These are phyloP conservation scores for Tetropium fuscum DNA, from an alignment of 2,888 invertebrate genomes.

Conservation along the genomic window DNA sequence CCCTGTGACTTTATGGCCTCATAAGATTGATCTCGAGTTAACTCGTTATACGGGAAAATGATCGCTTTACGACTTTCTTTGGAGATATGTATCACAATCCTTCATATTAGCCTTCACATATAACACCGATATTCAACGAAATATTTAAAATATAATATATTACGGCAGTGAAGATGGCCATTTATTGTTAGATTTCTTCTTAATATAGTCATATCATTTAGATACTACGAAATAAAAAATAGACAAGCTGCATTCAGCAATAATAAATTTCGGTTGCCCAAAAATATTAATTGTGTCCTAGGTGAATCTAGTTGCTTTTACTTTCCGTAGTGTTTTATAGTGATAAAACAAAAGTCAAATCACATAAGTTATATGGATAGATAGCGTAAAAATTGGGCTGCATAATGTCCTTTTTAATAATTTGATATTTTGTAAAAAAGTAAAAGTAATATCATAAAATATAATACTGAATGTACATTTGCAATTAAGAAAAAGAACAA, in stretches of 20 bases:
- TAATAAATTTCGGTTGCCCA: too few relatives aligned
- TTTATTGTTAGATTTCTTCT: too few relatives aligned
- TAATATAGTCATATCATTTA: too few relatives aligned
- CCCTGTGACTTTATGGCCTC: constrained; percentile 23
- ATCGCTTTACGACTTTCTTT: constrained; percentile 11
- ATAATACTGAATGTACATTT: background rate
- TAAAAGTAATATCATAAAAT: background rate
- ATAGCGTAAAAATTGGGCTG: background rate
- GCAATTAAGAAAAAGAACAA: background rate
- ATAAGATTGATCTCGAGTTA: constrained; percentile 29
- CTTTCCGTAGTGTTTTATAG: background rate
- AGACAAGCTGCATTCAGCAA: too few relatives aligned
- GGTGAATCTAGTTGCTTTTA: background rate
- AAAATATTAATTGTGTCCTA: too few relatives aligned
- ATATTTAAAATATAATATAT: too few relatives aligned
- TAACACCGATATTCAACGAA: too few relatives aligned
- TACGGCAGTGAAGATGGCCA: too few relatives aligned
- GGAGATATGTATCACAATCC: constrained; percentile 3
- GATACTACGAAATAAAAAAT: too few relatives aligned
- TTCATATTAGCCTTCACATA: too few relatives aligned
- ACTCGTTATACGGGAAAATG: constrained; percentile 20
- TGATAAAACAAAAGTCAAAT: background rate
- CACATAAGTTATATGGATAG: background rate
- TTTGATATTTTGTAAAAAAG: background rate
- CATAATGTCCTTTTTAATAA: background rate